Evolutionary conservation across 2,888 invertebrate genomes (phyloP), one percentile per base, ranked within the genome.

Genomic region (Sepioteuthis lessoniana): DNA sequence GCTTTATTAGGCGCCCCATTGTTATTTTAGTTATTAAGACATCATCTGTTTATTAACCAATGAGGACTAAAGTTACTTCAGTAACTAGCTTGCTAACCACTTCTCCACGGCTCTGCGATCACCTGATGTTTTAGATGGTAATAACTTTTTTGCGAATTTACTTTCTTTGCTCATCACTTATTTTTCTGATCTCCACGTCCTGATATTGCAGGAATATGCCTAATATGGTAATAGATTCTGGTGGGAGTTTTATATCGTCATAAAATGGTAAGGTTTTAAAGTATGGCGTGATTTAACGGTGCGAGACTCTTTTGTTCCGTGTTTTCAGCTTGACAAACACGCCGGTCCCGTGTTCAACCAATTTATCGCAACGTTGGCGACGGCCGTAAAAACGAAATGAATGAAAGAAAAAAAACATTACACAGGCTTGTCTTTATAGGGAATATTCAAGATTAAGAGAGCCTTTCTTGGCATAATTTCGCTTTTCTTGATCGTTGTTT

Each of bases 191-290:
- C 16, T 76, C n/a, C 13, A 76, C 4, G 35, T 76, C 76, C n/a
- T 35, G 76, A 76, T 76, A 16, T 76, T 76, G n/a, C 13, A 76
- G n/a, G 76, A 76, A 76, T 76, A 76, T n/a, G 76, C 35, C n/a
- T 76, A 76, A 76, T 76, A 76, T 35, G 76, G 76, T 76, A 76
- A 76, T 76, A 76, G 76, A 76, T 76, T 76, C n/a, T n/a, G 76
- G n/a, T 35, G 76, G 35, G 76, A n/a, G n/a, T 76, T 76, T n/a
- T n/a, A n/a, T n/a, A 76, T 76, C n/a, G n/a, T 76, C n/a, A n/a
- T 76, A 16, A 35, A 76, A 35, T n/a, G 25, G 76, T n/a, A 16
- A 10, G 76, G 76, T 76, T 76, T 76, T 76, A 76, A 16, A 76
- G 35, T n/a, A n/a, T 55, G 7, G n/a, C 35, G 19, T 16, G 76